A percentile compares a stretch with the other conserved stretches of the same genome.
These are phyloP conservation scores for Cyanoramphus novaezelandiae DNA, from an alignment of 2,113 vertebrate genomes.

Conservation along the genomic window DNA sequence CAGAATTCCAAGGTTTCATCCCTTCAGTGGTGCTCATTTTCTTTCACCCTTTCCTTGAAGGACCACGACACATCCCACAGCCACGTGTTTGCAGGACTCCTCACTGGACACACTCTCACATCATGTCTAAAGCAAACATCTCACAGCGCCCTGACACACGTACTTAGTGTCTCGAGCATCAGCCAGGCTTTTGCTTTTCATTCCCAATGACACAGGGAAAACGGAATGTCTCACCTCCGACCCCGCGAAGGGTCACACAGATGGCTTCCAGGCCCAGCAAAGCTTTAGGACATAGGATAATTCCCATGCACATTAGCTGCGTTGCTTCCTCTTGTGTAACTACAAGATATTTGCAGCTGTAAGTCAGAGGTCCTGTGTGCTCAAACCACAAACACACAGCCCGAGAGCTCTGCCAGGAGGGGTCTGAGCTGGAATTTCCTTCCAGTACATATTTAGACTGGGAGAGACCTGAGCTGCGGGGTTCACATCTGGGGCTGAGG, in stretches of 20 bases:
- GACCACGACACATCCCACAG: neutral
- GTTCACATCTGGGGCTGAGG: neutral
- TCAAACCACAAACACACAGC: neutral
- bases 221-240: neutral
- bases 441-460: neutral
- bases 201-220: constrained; percentile 18
- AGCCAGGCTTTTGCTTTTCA: neutral
- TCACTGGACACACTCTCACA: fast-evolving
- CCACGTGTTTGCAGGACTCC: neutral
- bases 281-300: neutral
- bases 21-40: neutral
- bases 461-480: neutral
- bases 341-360: constrained; percentile 1
- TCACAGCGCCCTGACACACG: neutral
- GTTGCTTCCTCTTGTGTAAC: constrained; percentile 34
- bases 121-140: neutral
- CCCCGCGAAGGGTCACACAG: constrained; percentile 17
- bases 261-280: constrained; percentile 2
- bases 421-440: constrained; percentile 45
- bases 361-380: neutral
- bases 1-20: neutral
- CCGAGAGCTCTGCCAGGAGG: neutral
- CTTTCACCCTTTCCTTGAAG: neutral
- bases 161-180: neutral
- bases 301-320: neutral